These are phyloP conservation scores for Suncus etruscus DNA, from an alignment of 2,113 vertebrate genomes.

Conservation along the genomic window DNA sequence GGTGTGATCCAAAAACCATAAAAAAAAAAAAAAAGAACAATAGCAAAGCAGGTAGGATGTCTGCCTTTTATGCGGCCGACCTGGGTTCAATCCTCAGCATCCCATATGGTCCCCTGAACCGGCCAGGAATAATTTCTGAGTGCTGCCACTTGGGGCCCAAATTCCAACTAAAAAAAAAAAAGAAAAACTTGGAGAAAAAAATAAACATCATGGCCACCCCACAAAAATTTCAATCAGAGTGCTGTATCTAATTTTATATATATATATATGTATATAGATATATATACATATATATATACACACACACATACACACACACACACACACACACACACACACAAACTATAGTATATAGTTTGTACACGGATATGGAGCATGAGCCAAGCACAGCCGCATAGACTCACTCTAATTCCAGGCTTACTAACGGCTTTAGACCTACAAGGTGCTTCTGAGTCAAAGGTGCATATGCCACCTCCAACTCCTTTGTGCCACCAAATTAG, in stretches of 20 bases:
- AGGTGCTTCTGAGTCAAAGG: slow-evolving; percentile 29
- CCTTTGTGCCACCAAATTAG: slow-evolving; percentile 2
- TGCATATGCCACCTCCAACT: background rate
- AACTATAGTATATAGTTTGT: slow-evolving; percentile 29
- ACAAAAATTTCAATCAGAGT: background rate
- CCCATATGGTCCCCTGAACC: background rate
- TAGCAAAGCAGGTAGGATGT: no score
- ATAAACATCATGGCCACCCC: background rate
- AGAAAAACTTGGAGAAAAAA: background rate
- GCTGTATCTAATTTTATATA: slow-evolving; percentile 16
- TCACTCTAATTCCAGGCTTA: slow-evolving; percentile 47
- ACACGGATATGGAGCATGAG: background rate
- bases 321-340: no score
- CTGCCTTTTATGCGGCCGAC: no score
- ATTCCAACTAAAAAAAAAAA: no score
- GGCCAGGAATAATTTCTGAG: no score
- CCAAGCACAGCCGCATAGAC: background rate
- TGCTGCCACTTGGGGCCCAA: no score
- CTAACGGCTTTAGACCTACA: slow-evolving; percentile 33
- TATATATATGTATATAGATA: no score
- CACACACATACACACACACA: no score
- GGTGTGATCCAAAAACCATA: no score
- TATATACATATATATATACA: no score
- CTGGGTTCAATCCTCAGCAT: no score
- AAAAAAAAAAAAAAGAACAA: background rate